These are phyloP conservation scores for Mionectes macconnelli DNA, from an alignment of 2,113 vertebrate species.

Conservation along the genomic window DNA sequence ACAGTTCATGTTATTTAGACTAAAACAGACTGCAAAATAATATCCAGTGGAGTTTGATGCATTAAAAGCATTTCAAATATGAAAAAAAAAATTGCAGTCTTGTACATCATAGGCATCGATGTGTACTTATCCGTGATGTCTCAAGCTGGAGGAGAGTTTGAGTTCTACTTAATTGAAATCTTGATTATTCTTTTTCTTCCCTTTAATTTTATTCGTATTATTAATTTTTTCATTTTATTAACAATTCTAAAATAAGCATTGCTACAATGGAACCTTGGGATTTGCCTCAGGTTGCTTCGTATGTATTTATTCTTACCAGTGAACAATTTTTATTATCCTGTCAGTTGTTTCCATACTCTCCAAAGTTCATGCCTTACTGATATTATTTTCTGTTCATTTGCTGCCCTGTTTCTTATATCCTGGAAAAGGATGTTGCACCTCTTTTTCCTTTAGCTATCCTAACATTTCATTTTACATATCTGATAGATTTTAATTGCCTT, in stretches of 20 bases:
- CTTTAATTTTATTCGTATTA: neutral
- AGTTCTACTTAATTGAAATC: neutral
- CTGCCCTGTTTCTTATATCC: neutral
- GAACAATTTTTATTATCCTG: neutral
- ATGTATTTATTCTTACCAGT: neutral
- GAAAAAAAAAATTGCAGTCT: neutral
- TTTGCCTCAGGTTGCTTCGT: neutral
- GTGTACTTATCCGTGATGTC: neutral
- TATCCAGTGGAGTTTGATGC: neutral
- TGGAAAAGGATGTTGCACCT: neutral
- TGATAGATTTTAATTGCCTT: conserved; percentile 53
- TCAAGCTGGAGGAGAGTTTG: neutral
- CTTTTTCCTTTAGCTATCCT: neutral
- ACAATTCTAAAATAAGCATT: neutral
- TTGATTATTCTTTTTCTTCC: neutral
- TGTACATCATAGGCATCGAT: neutral
- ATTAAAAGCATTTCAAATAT: neutral
- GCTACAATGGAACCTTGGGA: neutral
- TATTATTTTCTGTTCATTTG: conserved; percentile 32
- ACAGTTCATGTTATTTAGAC: neutral
- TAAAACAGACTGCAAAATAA: neutral
- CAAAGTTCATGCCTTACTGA: neutral
- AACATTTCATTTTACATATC: conserved; percentile 16
- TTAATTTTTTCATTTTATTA: neutral
- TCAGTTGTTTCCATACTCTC: neutral